Conservation (phyloP, 2,888 invertebrate species). For the Pegoplata infirma region DNA sequence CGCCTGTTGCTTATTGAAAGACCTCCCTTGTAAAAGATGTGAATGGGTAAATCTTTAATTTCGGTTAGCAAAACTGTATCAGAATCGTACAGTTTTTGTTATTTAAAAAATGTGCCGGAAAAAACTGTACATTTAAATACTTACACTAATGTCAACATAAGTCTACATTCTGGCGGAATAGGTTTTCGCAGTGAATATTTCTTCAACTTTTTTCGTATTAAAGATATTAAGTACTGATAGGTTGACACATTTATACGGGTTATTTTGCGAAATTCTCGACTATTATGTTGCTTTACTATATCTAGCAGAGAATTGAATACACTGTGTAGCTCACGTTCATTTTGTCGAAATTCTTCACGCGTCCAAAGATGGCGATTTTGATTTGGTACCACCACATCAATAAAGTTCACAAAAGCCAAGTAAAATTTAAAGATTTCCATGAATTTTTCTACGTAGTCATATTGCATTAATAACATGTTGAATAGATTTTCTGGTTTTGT, state of each 20-base stretch:
- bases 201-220: constrained; percentile 36
- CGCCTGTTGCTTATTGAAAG: too few relatives aligned
- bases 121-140: constrained; percentile 10
- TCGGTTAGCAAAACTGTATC: too few relatives aligned
- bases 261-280: constrained; percentile 55
- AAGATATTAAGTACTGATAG: constrained; percentile 35
- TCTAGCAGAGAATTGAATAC: constrained; percentile 44
- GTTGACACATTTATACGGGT: constrained; percentile 53
- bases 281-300: constrained; percentile 42
- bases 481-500: not conserved
- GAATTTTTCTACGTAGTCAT: constrained; percentile 55
- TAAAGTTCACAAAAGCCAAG: constrained; percentile 55
- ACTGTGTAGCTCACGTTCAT: constrained; percentile 54
- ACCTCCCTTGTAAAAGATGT: too few relatives aligned
- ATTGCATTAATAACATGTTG: constrained; percentile 46
- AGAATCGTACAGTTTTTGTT: too few relatives aligned
- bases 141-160: constrained; percentile 56
- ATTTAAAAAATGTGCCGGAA: not conserved
- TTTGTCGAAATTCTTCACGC: constrained; percentile 55
- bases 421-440: constrained; percentile 55
- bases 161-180: constrained; percentile 55
- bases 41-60: too few relatives aligned
- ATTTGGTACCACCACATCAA: constrained; percentile 49
- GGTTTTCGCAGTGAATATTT: constrained; percentile 53
- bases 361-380: constrained; percentile 48